phyloP scores from a whole-genome alignment of 1,140 invertebrate species.

The Schlechtendalia chinensis region DNA sequence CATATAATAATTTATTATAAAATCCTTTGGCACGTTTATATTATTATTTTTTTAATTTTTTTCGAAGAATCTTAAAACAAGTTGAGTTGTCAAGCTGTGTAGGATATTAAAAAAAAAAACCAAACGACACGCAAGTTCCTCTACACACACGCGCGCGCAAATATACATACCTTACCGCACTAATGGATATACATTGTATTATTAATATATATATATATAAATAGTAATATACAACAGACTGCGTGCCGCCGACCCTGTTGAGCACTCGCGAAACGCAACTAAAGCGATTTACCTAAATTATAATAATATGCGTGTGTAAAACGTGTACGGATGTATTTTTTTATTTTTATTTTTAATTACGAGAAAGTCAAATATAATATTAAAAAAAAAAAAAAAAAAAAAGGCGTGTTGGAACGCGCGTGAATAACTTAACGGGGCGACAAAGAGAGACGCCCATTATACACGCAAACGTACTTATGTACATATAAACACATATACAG shows the following conservation, averaged over 20 bases:
- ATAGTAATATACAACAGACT: background rate
- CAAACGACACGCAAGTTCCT: slow-evolving; percentile 13
- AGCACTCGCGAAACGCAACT: background rate
- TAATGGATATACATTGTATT: slow-evolving; percentile 18
- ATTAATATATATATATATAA: background rate
- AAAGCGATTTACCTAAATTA: background rate
- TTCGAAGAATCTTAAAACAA: slow-evolving; percentile 20
- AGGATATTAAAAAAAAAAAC: background rate
- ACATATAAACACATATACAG: no score
- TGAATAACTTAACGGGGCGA: slow-evolving; percentile 10
- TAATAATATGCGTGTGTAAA: background rate
- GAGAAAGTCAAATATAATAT: slow-evolving; percentile 6
- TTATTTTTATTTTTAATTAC: slow-evolving; percentile 22
- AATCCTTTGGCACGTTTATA: background rate
- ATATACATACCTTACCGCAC: background rate
- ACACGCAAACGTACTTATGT: no score
- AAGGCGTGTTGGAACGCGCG: slow-evolving; percentile 22
- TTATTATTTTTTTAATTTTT: background rate
- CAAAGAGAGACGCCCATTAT: slow-evolving; percentile 26
- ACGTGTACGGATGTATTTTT: background rate
- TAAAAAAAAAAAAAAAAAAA: slow-evolving; percentile 12
- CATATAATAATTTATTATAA: background rate
- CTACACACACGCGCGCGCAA: background rate
- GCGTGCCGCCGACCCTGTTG: background rate
- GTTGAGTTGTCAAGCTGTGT: slow-evolving; percentile 16